These are phyloP conservation scores for Odocoileus virginianus DNA, from an alignment of 2,113 vertebrate species.

Conservation along the genomic window DNA sequence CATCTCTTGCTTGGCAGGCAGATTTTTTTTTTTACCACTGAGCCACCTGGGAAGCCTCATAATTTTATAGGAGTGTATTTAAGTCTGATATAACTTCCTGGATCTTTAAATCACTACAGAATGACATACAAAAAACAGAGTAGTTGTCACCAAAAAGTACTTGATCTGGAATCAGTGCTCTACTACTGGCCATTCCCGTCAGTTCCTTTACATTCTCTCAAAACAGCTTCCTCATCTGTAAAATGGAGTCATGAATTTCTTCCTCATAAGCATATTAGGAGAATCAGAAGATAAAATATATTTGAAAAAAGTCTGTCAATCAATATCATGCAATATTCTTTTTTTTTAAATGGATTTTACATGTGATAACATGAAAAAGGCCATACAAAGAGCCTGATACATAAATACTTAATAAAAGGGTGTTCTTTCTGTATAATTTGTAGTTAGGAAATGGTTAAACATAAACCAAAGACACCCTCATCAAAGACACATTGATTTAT, in stretches of 20 bases:
- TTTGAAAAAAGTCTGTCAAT: background rate
- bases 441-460: background rate
- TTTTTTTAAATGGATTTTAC: background rate
- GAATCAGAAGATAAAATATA: background rate
- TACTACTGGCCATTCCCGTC: background rate
- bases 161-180: background rate
- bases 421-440: background rate
- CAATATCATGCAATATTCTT: constrained; percentile 16
- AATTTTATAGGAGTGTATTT: background rate
- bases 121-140: background rate
- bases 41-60: background rate
- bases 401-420: background rate
- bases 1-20: background rate
- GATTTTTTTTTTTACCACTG: background rate
- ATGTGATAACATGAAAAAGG: background rate
- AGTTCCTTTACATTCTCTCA: background rate
- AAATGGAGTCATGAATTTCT: background rate
- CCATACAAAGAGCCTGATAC: background rate
- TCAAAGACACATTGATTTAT: background rate
- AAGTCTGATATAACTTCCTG: background rate
- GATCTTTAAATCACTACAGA: background rate
- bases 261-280: background rate
- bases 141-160: background rate
- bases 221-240: background rate
- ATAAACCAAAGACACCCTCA: background rate